Base-by-base conservation (phyloP, 2,113 vertebrate species). In the Ramphastos sulfuratus region DNA sequence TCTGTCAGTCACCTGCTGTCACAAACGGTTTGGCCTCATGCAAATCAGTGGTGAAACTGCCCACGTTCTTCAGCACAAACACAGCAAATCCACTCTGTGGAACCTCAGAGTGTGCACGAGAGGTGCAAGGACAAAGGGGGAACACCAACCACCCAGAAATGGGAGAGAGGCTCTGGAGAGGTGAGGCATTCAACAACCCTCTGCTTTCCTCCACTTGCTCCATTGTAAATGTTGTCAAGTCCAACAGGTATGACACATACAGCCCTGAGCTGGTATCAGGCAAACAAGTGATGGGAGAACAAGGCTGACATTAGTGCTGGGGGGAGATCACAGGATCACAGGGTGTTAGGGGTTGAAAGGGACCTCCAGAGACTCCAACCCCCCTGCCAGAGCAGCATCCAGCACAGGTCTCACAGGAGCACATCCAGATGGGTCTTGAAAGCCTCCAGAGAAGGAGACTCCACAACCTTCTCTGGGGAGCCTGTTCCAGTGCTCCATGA, bases 81-180 rank as follows among this genome's bases (percentile, higher is more conserved):
- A 4, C 42, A 44, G 31, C 16, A 52, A 64, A 79, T 12, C 7
- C 25, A 5, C 31, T 19, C 31, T 1, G 0, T 33, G 39, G 70
- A 65, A 65, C 4, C 82, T 54, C 15, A n/a, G 27, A 2, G 9
- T 2, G 5, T 66, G 30, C 6, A 17, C 44, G 55, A 77, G 15
- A 21, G 82, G 14, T 1, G 3, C 15, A 15, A 4, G 59, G 28
- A 16, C 2, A 1, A 2, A 2, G 28, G 7, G 6, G 25, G 6
- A 2, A 6, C 37, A 72, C 1, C 42, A 55, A 24, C 28, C 35
- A 30, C 0, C 0, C 31, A 46, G 12, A 23, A 28, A 66, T 13
- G 28, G 14, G 58, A 89, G 44, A 75, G 63, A 61, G 89, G 63
- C 16, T 19, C 27, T 27, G 6, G 55, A 59, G 30, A 60, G 31